Evolutionary conservation across 2,888 invertebrate genomes (phyloP).

Genomic region (Frankliniella intonsa): DNA sequence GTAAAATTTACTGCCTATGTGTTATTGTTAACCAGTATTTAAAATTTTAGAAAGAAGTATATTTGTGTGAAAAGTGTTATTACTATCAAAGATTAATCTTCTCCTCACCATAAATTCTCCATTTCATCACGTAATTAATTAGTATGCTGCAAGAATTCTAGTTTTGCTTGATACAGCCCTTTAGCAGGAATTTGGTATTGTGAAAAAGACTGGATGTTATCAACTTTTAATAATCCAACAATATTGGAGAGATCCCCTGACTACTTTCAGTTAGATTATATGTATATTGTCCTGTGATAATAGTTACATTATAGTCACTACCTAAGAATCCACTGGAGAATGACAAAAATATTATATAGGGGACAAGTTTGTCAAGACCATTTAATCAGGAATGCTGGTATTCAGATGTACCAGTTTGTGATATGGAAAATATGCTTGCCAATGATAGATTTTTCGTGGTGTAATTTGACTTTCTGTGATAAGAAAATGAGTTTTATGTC

Average conservation of each 20-base stretch:
- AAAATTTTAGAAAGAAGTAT: too few species aligned
- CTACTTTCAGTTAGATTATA: not conserved
- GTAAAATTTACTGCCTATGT: too few species aligned
- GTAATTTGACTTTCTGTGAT: not conserved
- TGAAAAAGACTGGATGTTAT: not conserved
- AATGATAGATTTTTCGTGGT: not conserved
- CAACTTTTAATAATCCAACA: not conserved
- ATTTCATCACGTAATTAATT: not conserved
- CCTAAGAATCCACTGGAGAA: not conserved
- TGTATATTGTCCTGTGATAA: not conserved
- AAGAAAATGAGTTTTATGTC: not conserved
- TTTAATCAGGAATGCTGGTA: not conserved
- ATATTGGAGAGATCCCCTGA: not conserved
- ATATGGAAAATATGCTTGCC: not conserved
- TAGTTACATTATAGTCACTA: not conserved
- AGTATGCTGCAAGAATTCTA: not conserved
- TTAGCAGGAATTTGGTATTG: not conserved
- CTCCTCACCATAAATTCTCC: not conserved
- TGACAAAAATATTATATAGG: not conserved
- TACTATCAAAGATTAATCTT: not conserved
- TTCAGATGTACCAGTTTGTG: not conserved
- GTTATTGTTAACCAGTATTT: too few species aligned
- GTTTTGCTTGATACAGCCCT: not conserved
- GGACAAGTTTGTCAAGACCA: not conserved
- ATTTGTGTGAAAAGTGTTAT: too few species aligned